Base-by-base conservation (phyloP, 2,797 vertebrate genomes). In the Phataginus tricuspis region DNA sequence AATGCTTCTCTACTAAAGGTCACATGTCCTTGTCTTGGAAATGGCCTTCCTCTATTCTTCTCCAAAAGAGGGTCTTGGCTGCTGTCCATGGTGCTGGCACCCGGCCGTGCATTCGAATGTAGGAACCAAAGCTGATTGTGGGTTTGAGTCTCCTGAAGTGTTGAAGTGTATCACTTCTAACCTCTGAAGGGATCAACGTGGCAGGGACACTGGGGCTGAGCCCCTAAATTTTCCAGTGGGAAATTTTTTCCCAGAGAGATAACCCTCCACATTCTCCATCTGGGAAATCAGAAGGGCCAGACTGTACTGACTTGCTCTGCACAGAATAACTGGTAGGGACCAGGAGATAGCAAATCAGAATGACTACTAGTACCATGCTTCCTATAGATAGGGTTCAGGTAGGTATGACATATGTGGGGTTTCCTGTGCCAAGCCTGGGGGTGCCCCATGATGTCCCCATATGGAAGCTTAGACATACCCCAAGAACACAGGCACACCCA, bases 61-160 rank as follows among this genome's bases (percentile, higher is more conserved):
- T 8, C n/a, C 18, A 45, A 71, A 59, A 57, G 12, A 31, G 42
- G 37, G 29, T 37, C 39, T 55, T 78, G n/a, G 71, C 64, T 23
- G 89, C 96, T 98, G 94, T 98, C 98, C 97, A n/a, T 98, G 98
- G 98, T 98, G 87, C 98, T 98, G 96, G 90, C 53, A 29, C 11
- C 34, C 78, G 75, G 74, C 86, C 45, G 79, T 1, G 0, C 96
- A 75, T 83, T 42, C 74, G 42, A 57, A 18, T 89, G 45, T 85
- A 63, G 79, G 42, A 84, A 91, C 37, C 34, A 57, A 93, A 88
- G 84, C 34, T 71, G 64, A 45, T 39, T 45, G 71, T 82, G 27
- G 29, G 51, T 95, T 59, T 79, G 34, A 90, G 75, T 95, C 34
- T 75, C 37, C 39, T 93, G 53, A 69, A 80, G 10, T 89, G 63